These are phyloP conservation scores for Sphaerophoria rueppellii DNA, from an alignment of 2,888 invertebrate species.

Conservation along the genomic window DNA sequence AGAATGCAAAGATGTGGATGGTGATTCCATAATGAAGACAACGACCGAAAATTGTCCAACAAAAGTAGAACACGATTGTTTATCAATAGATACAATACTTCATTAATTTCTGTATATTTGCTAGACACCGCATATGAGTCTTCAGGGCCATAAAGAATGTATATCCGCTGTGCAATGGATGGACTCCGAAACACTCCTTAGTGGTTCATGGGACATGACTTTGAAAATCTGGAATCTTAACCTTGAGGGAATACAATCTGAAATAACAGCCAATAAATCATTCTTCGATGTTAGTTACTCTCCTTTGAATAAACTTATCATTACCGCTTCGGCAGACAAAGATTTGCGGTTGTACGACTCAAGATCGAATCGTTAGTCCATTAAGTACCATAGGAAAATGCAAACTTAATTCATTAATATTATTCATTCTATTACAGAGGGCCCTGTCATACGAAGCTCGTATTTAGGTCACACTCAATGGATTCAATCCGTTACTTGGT, in stretches of 20 bases:
- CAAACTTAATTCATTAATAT: not conserved
- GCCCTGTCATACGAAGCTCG: constrained; percentile 92
- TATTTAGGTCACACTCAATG: constrained; percentile 94
- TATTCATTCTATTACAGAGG: constrained; percentile 85
- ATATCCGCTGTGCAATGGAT: constrained; percentile 94
- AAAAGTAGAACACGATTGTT: constrained; percentile 83
- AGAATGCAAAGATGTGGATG: constrained; percentile 83
- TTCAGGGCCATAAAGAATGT: constrained; percentile 96
- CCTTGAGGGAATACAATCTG: constrained; percentile 90
- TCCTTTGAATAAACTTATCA: constrained; percentile 86
- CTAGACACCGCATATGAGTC: constrained; percentile 91
- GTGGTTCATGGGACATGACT: constrained; percentile 97
- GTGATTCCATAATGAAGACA: constrained; percentile 85
- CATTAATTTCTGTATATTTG: constrained; percentile 38
- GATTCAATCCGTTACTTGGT: constrained; percentile 96
- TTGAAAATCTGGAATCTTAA: constrained; percentile 97
- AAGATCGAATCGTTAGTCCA: constrained; percentile 88
- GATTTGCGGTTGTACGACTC: constrained; percentile 96
- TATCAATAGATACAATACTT: constrained; percentile 74
- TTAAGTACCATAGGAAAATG: not conserved
- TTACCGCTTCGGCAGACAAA: constrained; percentile 95
- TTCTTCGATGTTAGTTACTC: constrained; percentile 95
- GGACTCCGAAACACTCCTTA: constrained; percentile 89
- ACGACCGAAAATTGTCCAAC: constrained; percentile 84
- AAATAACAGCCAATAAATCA: constrained; percentile 94